Evolutionary conservation across 2,888 invertebrate genomes (phyloP).

Genomic region (Lysandra bellargus): DNA sequence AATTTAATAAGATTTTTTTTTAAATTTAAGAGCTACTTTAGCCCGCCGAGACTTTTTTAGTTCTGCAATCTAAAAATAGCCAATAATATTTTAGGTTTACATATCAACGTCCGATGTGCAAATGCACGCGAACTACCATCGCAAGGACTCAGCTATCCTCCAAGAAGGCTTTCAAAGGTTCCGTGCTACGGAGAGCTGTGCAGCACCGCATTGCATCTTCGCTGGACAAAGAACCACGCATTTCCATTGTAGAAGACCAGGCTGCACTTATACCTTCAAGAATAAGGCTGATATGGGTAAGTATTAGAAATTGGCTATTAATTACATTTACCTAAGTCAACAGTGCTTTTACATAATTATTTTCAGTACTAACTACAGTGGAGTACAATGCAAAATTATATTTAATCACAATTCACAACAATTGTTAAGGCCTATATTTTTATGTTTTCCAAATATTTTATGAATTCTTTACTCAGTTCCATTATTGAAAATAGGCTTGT

Average conservation of each 20-base stretch:
- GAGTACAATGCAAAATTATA: no score
- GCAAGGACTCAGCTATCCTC: slow-evolving; percentile 98
- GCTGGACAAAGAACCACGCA: slow-evolving; percentile 97
- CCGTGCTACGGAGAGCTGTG: slow-evolving; percentile 97
- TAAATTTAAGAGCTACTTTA: no score
- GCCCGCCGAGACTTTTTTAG: no score
- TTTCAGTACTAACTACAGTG: no score
- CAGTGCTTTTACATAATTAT: no score
- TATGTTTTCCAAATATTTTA: no score
- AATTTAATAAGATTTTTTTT: no score
- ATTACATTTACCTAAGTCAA: not conserved
- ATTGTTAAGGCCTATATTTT: no score
- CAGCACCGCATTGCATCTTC: slow-evolving; percentile 94
- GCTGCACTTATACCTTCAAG: slow-evolving; percentile 97
- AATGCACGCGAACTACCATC: slow-evolving; percentile 99
- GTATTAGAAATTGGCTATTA: slow-evolving; percentile 45
- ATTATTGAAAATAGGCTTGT: not conserved
- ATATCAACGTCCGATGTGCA: slow-evolving; percentile 99
- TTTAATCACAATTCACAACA: no score
- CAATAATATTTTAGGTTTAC: slow-evolving; percentile 84
- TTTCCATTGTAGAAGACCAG: slow-evolving; percentile 95
- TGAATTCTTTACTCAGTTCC: no score
- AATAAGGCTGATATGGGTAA: slow-evolving; percentile 99
- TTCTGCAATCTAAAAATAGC: no score
- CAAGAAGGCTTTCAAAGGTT: slow-evolving; percentile 98